Base-by-base conservation (phyloP, 2,888 invertebrate genomes). In the Ischnus inquisitorius region DNA sequence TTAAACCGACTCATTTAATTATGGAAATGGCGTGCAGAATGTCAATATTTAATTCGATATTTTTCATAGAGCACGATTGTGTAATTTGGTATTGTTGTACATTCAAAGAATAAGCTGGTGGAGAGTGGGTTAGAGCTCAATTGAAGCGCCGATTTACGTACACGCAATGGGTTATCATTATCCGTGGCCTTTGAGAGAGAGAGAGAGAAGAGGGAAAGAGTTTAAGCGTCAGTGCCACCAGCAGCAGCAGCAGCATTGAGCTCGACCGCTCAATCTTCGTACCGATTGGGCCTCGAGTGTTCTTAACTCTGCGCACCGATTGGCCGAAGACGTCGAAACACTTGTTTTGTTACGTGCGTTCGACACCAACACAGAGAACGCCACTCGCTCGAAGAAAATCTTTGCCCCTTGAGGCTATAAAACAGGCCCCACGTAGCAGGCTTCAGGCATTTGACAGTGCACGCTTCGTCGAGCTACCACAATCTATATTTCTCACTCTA, bases 111-210 rank as follows among this genome's bases (percentile, higher is more conserved):
- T 67, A 43, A 43, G 28, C 34, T n/a, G 62, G n/a, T 0, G 4
- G 34, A 62, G 6, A 39, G 34, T 62, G 14, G n/a, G 28, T n/a
- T 14, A 67, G 62, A n/a, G 69, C 28, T 64, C 86, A 85, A 86
- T 80, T 85, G 81, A 76, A 83, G 68, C 79, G 60, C 51, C 64
- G 79, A 87, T 83, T 82, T 83, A 77, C 76, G 83, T 68, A 69
- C 79, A 62, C 77, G 74, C 83, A 83, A 84, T 84, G 86, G 87
- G 87, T 89, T 89, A 89, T 89, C 88, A 85, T 86, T 86, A 86
- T 84, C 77, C 71, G 79, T 82, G 85, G 81, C 85, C 88, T 77
- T 78, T 75, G 77, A 48, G 69, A n/a, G 51, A 46, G 12, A 51
- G 19, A 28, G 46, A 62, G 46, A 51, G 51, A 28, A 41, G 69